Evolutionary conservation across 2,888 invertebrate genomes (phyloP), one percentile per base, ranked within the genome.

Genomic region (Amorpha juglandis): DNA sequence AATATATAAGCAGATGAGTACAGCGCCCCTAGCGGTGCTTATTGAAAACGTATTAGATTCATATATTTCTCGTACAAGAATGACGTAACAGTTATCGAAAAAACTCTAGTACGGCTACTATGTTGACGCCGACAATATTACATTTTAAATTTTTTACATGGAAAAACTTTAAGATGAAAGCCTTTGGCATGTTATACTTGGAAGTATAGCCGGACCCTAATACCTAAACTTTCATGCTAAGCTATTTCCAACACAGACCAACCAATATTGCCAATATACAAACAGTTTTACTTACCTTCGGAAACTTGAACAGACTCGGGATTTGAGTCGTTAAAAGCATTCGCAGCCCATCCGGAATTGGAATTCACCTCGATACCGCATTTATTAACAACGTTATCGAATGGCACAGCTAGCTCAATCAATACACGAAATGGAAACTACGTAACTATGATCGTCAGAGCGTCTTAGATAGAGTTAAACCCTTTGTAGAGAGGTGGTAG

Each of bases 321-420:
- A 42, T 16, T 6, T 16, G 11, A 6, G 6, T 4, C 38, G 14
- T 33, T 53, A 33, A 53, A 53, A 6, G 33, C 53, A n/a, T 12
- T 35, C 35, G 14, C 55, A n/a, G 1, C 7, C 9, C 38, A n/a
- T 16, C 55, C 55, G 16, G 35, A 35, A 38, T n/a, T 38, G 16
- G 55, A 55, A 11, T 55, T n/a, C 53, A 55, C 33, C 0, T 19
- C 38, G 38, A n/a, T 38, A 38, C 35, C 55, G 55, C 38, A 38
- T 38, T 55, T 55, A 55, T 55, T 58, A 58, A 58, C 42, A 58
- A 58, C 58, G 58, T 58, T 58, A 58, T 58, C 58, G 58, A 42
- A 58, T 58, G 38, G 19, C 42, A 38, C 19, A 42, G 58, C 58
- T 42, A 42, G 58, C 58, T 42, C 58, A 19, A 58, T 58, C 58